Percentiles rank a stretch among this genome's conserved stretches.
Evolutionary conservation across 2,113 vertebrate genomes (phyloP).

Genomic region (Microtus pennsylvanicus): DNA sequence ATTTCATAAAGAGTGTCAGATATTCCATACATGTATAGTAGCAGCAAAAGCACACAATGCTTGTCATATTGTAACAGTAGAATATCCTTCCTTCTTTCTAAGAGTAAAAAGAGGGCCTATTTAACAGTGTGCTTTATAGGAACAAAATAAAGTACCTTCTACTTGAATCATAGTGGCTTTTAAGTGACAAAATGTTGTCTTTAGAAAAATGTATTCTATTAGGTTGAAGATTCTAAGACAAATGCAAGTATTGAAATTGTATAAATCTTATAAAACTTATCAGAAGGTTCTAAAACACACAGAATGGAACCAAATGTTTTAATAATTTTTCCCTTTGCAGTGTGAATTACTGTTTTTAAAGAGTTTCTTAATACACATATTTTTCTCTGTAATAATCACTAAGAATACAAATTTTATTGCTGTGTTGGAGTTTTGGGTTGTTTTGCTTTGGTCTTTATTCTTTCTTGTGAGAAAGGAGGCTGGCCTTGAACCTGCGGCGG

Average conservation of each 20-base stretch:
- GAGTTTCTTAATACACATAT: background rate
- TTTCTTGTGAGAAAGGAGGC: background rate
- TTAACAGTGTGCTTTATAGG: constrained; percentile 4
- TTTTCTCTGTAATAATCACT: constrained; percentile 11
- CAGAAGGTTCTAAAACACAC: constrained; percentile 2
- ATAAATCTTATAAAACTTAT: background rate
- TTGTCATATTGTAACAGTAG: constrained; percentile 12
- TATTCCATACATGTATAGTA: background rate
- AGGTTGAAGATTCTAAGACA: background rate
- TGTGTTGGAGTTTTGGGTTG: background rate
- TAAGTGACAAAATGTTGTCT: background rate
- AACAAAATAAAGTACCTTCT: background rate
- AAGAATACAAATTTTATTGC: background rate
- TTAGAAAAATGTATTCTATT: background rate
- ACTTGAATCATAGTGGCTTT: constrained; percentile 15
- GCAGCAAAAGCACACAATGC: background rate
- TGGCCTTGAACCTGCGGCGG: background rate
- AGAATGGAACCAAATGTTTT: background rate
- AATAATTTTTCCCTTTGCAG: constrained; percentile 22
- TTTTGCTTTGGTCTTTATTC: background rate
- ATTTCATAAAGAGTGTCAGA: background rate
- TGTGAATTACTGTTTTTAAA: constrained; percentile 10
- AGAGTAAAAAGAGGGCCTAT: background rate
- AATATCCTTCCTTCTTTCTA: background rate
- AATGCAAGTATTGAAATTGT: background rate